Percentiles rank a stretch among this genome's conserved stretches.
Conservation (phyloP, 2,113 vertebrate genomes). For the Sinocyclocheilus anophthalmus region DNA sequence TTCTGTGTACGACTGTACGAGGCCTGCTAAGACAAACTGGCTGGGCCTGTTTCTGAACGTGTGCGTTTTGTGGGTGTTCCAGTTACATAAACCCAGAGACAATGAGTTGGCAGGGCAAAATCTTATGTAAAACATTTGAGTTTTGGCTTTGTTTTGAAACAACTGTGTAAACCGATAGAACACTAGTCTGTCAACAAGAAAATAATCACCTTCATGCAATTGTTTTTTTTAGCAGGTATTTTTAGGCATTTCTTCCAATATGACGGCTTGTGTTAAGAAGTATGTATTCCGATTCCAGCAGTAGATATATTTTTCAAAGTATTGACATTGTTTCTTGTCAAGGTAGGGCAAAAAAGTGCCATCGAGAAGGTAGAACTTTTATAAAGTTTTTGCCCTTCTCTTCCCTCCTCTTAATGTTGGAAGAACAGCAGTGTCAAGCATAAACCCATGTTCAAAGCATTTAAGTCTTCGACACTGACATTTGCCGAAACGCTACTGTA, state of each 20-base stretch:
- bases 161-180: constrained; percentile 1
- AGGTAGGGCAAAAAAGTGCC: background rate
- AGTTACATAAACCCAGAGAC: constrained; percentile 33
- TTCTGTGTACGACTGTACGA: background rate
- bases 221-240: background rate
- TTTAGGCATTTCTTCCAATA: background rate
- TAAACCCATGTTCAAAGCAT: constrained; percentile 3
- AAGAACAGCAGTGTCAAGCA: constrained; percentile 1
- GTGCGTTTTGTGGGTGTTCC: constrained; percentile 37
- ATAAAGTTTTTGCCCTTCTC: background rate
- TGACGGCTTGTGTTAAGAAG: background rate
- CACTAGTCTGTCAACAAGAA: background rate
- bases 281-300: background rate
- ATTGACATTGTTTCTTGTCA: background rate
- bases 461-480: background rate
- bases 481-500: constrained; percentile 2
- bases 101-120: background rate
- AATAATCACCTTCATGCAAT: background rate
- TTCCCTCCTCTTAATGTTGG: constrained; percentile 1
- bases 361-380: background rate
- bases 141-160: constrained; percentile 1
- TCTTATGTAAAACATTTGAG: constrained; percentile 24
- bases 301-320: constrained; percentile 11
- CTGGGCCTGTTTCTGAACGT: constrained; percentile 25
- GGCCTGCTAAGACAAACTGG: constrained; percentile 10